Evolutionary conservation across 2,888 invertebrate genomes (phyloP).

Genomic region (Caenorhabditis sinica): DNA sequence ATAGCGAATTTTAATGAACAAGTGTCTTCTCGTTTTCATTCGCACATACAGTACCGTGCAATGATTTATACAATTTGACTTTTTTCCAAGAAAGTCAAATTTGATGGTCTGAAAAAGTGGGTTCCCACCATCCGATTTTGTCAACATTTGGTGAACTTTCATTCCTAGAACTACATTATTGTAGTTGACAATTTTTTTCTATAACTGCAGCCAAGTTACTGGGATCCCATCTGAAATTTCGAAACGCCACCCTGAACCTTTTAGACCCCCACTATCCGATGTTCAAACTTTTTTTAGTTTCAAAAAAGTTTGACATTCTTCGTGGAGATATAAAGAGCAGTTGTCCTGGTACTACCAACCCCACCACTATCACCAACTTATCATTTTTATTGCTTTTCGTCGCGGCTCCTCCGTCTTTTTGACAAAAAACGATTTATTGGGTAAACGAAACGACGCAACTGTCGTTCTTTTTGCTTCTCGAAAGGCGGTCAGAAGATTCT

Average conservation of each 20-base stretch:
- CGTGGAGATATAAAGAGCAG: conserved; percentile 19
- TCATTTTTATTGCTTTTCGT: conserved; percentile 48
- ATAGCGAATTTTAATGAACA: too few relatives aligned
- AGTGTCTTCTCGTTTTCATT: too few relatives aligned
- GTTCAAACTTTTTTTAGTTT: conserved; percentile 5
- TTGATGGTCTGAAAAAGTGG: too few relatives aligned
- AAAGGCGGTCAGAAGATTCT: conserved; percentile 16
- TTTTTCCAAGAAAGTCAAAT: too few relatives aligned
- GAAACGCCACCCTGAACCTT: background rate
- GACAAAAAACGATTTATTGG: conserved; percentile 53
- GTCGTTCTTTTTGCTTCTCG: conserved; percentile 13
- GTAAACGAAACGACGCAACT: conserved; percentile 56
- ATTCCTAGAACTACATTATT: too few relatives aligned
- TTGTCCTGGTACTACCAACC: conserved; percentile 55
- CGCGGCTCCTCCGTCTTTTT: conserved; percentile 25
- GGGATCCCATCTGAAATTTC: too few relatives aligned
- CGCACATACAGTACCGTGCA: too few relatives aligned
- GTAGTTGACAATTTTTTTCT: too few relatives aligned
- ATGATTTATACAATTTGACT: too few relatives aligned
- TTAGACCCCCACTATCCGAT: background rate
- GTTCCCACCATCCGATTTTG: too few relatives aligned
- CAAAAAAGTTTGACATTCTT: conserved; percentile 23
- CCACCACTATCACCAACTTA: conserved; percentile 60
- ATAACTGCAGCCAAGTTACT: too few relatives aligned
- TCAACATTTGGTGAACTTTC: too few relatives aligned